Evolutionary conservation across 2,888 invertebrate genomes (phyloP).

Genomic region (Tigriopus californicus): DNA sequence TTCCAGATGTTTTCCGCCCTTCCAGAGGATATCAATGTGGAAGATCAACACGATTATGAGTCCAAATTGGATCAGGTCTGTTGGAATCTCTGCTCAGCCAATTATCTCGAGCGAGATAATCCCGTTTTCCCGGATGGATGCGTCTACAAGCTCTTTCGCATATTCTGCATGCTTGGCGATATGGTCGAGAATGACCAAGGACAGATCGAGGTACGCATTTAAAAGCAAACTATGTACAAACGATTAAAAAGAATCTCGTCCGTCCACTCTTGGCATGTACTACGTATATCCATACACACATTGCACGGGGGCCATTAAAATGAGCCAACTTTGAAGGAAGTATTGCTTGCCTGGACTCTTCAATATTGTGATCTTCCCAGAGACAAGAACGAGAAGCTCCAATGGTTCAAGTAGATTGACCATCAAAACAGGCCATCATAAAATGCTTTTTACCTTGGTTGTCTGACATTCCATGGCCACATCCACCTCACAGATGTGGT

Average conservation of each 20-base stretch:
- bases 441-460: no score
- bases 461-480: no score
- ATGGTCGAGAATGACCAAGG: slow-evolving; percentile 28
- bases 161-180: slow-evolving; percentile 59
- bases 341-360: not conserved
- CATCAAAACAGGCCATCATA: no score
- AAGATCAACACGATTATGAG: slow-evolving; percentile 40
- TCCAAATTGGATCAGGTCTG: slow-evolving; percentile 47
- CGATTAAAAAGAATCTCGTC: no score
- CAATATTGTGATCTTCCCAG: no score
- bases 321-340: not conserved
- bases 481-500: no score
- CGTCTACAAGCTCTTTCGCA: slow-evolving; percentile 50
- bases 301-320: no score
- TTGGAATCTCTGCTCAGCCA: slow-evolving; percentile 56
- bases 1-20: slow-evolving; percentile 38
- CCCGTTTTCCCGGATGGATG: slow-evolving; percentile 43
- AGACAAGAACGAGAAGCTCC: not conserved
- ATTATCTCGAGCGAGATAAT: slow-evolving; percentile 39
- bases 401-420: no score
- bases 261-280: no score
- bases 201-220: not conserved
- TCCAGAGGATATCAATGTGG: slow-evolving; percentile 38
- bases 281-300: no score
- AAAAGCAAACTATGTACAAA: no score